Conservation (phyloP, 2,797 vertebrate genomes). For the Triplophysa bombifrons region DNA sequence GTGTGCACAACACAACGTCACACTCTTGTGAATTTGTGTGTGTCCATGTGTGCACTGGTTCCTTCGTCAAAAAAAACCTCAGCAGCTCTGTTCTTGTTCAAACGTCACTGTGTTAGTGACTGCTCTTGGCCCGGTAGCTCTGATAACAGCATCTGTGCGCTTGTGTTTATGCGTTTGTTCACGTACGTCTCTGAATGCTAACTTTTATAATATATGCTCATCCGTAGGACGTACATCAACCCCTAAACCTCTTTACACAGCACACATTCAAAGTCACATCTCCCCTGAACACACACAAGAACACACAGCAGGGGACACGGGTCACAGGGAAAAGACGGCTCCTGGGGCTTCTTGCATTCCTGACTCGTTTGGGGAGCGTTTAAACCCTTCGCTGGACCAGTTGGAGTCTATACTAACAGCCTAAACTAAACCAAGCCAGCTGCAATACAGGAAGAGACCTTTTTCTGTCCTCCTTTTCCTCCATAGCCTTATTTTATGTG, state of each 20-base stretch:
- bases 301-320: slow-evolving; percentile 36
- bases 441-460: slow-evolving; percentile 52
- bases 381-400: slow-evolving; percentile 28
- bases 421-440: slow-evolving; percentile 48
- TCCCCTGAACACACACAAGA: not conserved
- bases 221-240: not conserved
- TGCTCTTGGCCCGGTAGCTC: not conserved
- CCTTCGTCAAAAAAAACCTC: not conserved
- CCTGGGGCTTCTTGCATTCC: slow-evolving; percentile 42
- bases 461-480: slow-evolving; percentile 32
- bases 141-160: not conserved
- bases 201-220: slow-evolving; percentile 1
- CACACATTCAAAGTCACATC: not conserved
- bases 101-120: slow-evolving; percentile 5
- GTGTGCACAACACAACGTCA: not conserved
- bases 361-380: slow-evolving; percentile 30
- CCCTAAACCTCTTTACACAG: not conserved
- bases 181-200: not conserved
- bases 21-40: slow-evolving; percentile 3
- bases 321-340: slow-evolving; percentile 43
- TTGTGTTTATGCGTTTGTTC: slow-evolving; percentile 6
- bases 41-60: slow-evolving; percentile 19
- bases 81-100: slow-evolving; percentile 41
- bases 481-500: slow-evolving; percentile 34
- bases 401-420: slow-evolving; percentile 20